Percentiles rank a stretch among this genome's conserved stretches.
Evolutionary conservation across 2,888 invertebrate species (phyloP).

Genomic region (Oscheius sp.): DNA sequence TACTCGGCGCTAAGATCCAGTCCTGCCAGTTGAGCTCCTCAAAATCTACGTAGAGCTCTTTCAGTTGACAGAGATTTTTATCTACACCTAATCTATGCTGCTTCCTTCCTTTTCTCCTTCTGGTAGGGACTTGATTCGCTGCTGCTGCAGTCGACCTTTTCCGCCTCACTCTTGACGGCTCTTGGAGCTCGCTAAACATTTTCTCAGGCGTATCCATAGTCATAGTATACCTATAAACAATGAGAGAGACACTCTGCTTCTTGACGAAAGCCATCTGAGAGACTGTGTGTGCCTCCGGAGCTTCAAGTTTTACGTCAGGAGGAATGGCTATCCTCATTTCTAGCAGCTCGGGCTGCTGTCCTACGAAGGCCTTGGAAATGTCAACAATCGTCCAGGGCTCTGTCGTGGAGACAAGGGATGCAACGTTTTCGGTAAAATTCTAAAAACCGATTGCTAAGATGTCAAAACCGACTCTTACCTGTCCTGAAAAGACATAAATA

Average conservation of each 20-base stretch:
- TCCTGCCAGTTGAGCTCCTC: conserved; percentile 96
- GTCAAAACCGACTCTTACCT: background rate
- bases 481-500: conserved; percentile 16
- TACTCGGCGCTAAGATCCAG: conserved; percentile 79
- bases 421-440: conserved; percentile 22
- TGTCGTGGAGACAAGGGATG: background rate
- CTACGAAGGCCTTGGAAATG: background rate
- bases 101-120: conserved; percentile 51
- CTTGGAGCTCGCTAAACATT: conserved; percentile 47
- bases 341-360: conserved; percentile 17
- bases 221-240: conserved; percentile 41
- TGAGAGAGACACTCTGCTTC: conserved; percentile 49
- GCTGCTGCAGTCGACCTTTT: conserved; percentile 40
- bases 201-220: background rate
- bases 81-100: conserved; percentile 46
- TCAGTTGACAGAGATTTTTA: conserved; percentile 81
- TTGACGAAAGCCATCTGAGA: conserved; percentile 40
- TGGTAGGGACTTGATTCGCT: conserved; percentile 17
- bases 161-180: conserved; percentile 48
- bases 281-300: conserved; percentile 24
- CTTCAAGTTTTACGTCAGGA: background rate
- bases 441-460: background rate
- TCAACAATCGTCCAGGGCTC: conserved; percentile 27
- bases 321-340: conserved; percentile 17
- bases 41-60: conserved; percentile 93